Evolutionary conservation across 2,113 vertebrate species (phyloP), one percentile per base, ranked within the genome.

Genomic region (Thalassoma bifasciatum): DNA sequence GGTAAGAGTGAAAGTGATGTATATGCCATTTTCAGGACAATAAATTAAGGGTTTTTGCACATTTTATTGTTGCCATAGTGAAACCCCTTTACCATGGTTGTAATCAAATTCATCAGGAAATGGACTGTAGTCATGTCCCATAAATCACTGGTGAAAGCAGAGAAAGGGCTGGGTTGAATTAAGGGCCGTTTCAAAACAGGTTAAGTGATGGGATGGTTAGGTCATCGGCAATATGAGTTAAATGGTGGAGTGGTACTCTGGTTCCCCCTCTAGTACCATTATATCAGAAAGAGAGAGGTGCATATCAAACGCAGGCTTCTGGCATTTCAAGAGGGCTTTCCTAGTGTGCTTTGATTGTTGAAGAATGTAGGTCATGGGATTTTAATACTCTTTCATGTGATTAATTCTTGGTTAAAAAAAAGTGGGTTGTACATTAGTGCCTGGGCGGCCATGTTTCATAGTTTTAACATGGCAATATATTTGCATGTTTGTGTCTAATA

Each of bases 201-300:
- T 89, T 88, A 91, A 91, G 89, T 91, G 85, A 81, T 82, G 72
- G 81, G 86, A 74, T 87, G 81, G 81, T 77, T 80, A 69, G 84
- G 85, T 86, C 82, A 87, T 84, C 21, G 2, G 17, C 75, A 81
- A 81, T 67, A 86, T 66, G 70, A 78, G 72, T 75, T 63, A 68
- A 79, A 69, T 67, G 72, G 64, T 65, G 60, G 59, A 81, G 75
- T 75, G 63, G 63, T 62, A 75, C 30, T 58, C 47, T 70, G 40
- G 66, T 46, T 83, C 17, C 34, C 53, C 24, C 44, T 71, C 46
- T 72, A 37, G 50, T 69, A 47, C 36, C 13, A 67, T 76, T 34
- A 50, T 50, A 5, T 10, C 63, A 50, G 21, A 79, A 50, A 77
- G 66, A 53, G 51, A 59, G 40, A 65, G 46, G 53, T 71, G 51